Percentiles rank a stretch among this genome's conserved stretches.
Evolutionary conservation across 2,888 invertebrate genomes (phyloP).

Genomic region (Lasius platythorax): DNA sequence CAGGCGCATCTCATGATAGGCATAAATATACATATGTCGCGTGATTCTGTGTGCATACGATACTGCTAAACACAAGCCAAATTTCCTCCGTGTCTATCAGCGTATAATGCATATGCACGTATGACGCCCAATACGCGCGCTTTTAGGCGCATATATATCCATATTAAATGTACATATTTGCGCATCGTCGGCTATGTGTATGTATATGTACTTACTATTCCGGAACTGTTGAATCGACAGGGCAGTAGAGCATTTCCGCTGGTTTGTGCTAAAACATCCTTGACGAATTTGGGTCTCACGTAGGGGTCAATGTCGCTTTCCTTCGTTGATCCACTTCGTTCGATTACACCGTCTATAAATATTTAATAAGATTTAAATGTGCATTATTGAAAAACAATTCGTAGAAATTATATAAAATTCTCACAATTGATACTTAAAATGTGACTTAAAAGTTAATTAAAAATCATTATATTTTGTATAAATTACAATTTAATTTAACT

Average conservation of each 20-base stretch:
- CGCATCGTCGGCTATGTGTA: slow-evolving; percentile 12
- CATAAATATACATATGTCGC: slow-evolving; percentile 12
- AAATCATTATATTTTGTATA: background rate
- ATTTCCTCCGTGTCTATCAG: slow-evolving; percentile 59
- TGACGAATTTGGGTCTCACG: slow-evolving; percentile 76
- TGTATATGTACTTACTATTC: slow-evolving; percentile 84
- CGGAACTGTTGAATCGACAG: slow-evolving; percentile 86
- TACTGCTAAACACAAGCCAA: slow-evolving; percentile 15
- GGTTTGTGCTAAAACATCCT: slow-evolving; percentile 86
- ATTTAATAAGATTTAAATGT: background rate
- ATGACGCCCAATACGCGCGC: slow-evolving; percentile 28
- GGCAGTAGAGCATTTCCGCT: slow-evolving; percentile 87
- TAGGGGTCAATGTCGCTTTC: slow-evolving; percentile 52
- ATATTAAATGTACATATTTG: slow-evolving; percentile 53
- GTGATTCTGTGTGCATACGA: background rate
- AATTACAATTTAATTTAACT: background rate
- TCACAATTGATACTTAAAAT: background rate
- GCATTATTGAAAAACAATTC: background rate
- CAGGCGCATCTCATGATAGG: background rate
- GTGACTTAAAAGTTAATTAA: background rate
- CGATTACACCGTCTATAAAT: slow-evolving; percentile 46
- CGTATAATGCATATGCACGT: slow-evolving; percentile 40
- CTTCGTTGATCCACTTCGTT: slow-evolving; percentile 18
- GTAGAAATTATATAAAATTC: background rate
- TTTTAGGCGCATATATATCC: slow-evolving; percentile 34